These are phyloP conservation scores for Noctua janthe DNA, from an alignment of 2,888 invertebrate species.

Conservation along the genomic window DNA sequence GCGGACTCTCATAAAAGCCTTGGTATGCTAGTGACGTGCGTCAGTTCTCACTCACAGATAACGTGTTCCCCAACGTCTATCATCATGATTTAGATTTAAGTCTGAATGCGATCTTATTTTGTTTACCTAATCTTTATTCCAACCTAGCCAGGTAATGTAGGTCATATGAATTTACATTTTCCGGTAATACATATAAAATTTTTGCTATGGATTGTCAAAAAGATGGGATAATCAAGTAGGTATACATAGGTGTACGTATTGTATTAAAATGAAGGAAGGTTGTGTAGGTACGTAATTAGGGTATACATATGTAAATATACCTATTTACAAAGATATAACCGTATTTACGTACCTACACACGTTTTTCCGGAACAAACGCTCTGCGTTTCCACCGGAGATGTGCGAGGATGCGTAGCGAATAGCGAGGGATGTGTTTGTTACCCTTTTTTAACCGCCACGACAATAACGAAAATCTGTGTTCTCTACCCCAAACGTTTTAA, in stretches of 20 bases:
- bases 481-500: too few relatives aligned
- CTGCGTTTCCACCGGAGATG: too few relatives aligned
- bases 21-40: slow-evolving; percentile 15
- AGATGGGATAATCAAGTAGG: background rate
- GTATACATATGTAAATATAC: background rate
- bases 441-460: too few relatives aligned
- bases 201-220: background rate
- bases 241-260: background rate
- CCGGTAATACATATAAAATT: background rate
- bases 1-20: slow-evolving; percentile 15
- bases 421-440: too few relatives aligned
- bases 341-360: too few relatives aligned
- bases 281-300: background rate
- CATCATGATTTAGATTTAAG: background rate
- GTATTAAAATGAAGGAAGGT: background rate
- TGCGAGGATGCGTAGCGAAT: too few relatives aligned
- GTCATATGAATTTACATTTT: background rate
- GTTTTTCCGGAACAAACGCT: too few relatives aligned
- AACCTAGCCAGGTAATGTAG: background rate
- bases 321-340: too few relatives aligned
- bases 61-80: background rate
- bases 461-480: too few relatives aligned
- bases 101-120: background rate
- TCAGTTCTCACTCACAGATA: slow-evolving; percentile 17
- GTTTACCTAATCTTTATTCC: background rate